Conservation (phyloP, 2,113 vertebrate genomes). For the Proterorhinus semilunaris region DNA sequence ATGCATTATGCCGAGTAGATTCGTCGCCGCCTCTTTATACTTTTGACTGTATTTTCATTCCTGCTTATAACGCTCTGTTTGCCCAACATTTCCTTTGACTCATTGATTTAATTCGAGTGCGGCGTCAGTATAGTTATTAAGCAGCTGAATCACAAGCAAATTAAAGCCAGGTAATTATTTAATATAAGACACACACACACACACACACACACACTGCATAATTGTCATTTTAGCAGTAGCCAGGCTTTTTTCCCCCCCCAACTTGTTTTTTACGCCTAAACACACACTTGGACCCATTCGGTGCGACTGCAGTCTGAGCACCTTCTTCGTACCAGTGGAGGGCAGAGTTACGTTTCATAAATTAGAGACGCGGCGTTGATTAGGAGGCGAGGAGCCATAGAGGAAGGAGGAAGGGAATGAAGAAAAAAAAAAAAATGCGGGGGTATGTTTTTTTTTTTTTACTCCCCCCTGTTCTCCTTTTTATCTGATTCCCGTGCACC, state of each 20-base stretch:
- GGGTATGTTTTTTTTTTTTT: background rate
- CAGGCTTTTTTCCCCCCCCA: constrained; percentile 29
- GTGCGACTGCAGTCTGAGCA: constrained; percentile 31
- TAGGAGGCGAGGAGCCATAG: constrained; percentile 39
- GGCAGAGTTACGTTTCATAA: constrained; percentile 95
- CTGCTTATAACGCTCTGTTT: constrained; percentile 14
- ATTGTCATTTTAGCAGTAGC: constrained; percentile 50
- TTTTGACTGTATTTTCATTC: background rate
- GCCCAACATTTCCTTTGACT: constrained; percentile 33
- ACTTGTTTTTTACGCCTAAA: constrained; percentile 40
- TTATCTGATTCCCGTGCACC: constrained; percentile 50
- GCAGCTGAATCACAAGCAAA: constrained; percentile 42
- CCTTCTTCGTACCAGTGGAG: constrained; percentile 89
- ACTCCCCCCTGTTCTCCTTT: constrained; percentile 20
- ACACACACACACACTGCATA: constrained; percentile 19
- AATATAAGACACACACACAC: constrained; percentile 8
- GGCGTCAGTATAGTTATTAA: constrained; percentile 39
- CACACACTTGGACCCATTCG: constrained; percentile 22
- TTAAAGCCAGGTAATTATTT: constrained; percentile 49
- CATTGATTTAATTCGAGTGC: constrained; percentile 39
- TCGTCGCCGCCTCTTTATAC: background rate
- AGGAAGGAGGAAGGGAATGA: constrained; percentile 31
- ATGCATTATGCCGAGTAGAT: no score
- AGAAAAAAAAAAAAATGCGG: background rate
- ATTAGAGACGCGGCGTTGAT: constrained; percentile 68